Conservation (phyloP, 2,888 invertebrate genomes). For the Sympetrum striolatum region DNA sequence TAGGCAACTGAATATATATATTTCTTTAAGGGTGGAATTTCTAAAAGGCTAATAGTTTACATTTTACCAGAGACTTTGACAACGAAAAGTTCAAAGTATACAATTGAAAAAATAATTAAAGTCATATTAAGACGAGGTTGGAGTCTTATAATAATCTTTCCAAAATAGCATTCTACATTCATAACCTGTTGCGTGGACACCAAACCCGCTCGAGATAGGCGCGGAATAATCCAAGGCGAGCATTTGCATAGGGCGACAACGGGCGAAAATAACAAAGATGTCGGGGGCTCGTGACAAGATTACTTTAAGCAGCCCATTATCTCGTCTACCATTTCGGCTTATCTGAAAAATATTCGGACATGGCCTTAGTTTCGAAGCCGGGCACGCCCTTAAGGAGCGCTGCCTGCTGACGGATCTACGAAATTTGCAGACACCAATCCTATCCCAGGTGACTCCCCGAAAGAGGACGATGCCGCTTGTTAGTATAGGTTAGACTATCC, state of each 20-base stretch:
- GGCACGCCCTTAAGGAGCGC: neutral
- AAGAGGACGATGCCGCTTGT: no score
- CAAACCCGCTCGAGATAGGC: neutral
- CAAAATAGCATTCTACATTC: no score
- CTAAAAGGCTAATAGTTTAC: no score
- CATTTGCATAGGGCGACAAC: neutral
- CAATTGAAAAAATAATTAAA: no score
- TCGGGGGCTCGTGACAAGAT: constrained; percentile 2
- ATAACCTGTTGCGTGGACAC: neutral
- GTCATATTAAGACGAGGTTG: no score
- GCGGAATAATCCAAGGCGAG: neutral
- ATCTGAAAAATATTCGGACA: constrained; percentile 28
- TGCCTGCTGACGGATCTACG: neutral
- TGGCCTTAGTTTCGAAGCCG: neutral
- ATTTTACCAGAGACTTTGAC: no score
- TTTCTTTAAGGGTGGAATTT: no score
- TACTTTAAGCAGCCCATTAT: neutral
- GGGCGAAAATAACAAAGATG: neutral
- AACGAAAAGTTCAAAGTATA: no score
- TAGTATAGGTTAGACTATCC: no score
- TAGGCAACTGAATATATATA: no score
- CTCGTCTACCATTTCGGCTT: neutral
- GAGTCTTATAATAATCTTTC: no score
- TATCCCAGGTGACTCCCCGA: neutral
- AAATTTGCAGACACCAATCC: neutral